phyloP scores from a whole-genome alignment of 1,140 invertebrate species.

The Dendrolimus punctatus region DNA sequence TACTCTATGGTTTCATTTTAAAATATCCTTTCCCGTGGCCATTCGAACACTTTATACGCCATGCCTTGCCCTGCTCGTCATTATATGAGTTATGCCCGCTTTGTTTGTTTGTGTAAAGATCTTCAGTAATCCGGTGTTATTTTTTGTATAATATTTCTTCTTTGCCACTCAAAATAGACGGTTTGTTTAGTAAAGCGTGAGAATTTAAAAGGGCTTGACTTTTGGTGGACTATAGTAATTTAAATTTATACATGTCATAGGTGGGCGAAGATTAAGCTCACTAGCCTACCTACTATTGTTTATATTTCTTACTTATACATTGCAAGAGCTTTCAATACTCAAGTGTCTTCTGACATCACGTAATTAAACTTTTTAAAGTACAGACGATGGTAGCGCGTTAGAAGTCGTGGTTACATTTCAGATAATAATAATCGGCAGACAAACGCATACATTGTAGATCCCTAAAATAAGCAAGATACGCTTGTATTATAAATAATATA shows the following conservation, averaged over 20 bases:
- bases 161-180: slow-evolving; percentile 34
- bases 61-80: slow-evolving; percentile 4
- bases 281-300: too few relatives aligned
- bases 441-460: too few relatives aligned
- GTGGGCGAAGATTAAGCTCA: slow-evolving; percentile 19
- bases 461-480: too few relatives aligned
- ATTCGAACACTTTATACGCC: neutral
- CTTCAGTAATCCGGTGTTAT: slow-evolving; percentile 32
- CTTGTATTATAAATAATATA: too few relatives aligned
- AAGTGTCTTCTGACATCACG: too few relatives aligned
- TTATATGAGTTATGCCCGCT: slow-evolving; percentile 34
- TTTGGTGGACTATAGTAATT: slow-evolving; percentile 22
- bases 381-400: too few relatives aligned
- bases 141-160: slow-evolving; percentile 42
- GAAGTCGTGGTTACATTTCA: too few relatives aligned
- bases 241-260: slow-evolving; percentile 16
- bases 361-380: too few relatives aligned
- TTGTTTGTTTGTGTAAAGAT: slow-evolving; percentile 48
- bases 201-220: slow-evolving; percentile 43
- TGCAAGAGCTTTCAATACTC: too few relatives aligned
- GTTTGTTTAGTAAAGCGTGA: slow-evolving; percentile 43
- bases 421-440: too few relatives aligned
- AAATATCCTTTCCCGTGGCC: neutral
- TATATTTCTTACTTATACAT: too few relatives aligned
- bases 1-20: too few relatives aligned